Evolutionary conservation across 2,888 invertebrate species (phyloP).

Genomic region (Ichneumon xanthorius): DNA sequence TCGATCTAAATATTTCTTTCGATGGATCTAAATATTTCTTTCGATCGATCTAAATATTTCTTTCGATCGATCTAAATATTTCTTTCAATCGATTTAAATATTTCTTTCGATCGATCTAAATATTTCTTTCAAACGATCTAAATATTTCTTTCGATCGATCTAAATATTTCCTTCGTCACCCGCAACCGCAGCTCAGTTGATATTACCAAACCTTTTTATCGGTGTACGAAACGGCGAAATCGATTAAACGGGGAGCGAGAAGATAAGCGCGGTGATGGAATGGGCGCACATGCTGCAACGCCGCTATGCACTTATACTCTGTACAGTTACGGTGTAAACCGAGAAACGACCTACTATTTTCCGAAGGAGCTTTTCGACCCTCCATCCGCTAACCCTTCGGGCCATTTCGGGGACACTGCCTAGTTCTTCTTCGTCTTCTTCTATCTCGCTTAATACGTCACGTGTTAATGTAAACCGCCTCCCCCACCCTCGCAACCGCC

Average conservation of each 20-base stretch:
- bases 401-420: constrained; percentile 43
- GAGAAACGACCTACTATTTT: constrained; percentile 48
- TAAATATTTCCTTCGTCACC: too few relatives aligned
- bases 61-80: too few relatives aligned
- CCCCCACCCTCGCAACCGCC: too few relatives aligned
- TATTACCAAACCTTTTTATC: too few relatives aligned
- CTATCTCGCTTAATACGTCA: constrained; percentile 39
- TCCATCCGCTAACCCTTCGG: neutral
- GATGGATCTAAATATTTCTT: too few relatives aligned
- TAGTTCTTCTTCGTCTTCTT: constrained; percentile 61
- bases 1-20: too few relatives aligned
- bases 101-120: too few relatives aligned
- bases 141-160: too few relatives aligned
- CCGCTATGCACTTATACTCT: constrained; percentile 32
- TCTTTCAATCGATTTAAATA: too few relatives aligned
- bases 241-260: constrained; percentile 63
- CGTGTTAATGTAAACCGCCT: constrained; percentile 61
- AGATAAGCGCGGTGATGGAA: constrained; percentile 62
- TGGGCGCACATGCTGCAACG: constrained; percentile 39
- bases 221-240: constrained; percentile 56
- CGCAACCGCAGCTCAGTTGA: too few relatives aligned
- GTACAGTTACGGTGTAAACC: constrained; percentile 7
- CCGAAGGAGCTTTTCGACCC: constrained; percentile 52
- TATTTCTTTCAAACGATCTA: too few relatives aligned
- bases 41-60: too few relatives aligned